Evolutionary conservation across 2,113 vertebrate species (phyloP).

Genomic region (Lipophrys pholis): DNA sequence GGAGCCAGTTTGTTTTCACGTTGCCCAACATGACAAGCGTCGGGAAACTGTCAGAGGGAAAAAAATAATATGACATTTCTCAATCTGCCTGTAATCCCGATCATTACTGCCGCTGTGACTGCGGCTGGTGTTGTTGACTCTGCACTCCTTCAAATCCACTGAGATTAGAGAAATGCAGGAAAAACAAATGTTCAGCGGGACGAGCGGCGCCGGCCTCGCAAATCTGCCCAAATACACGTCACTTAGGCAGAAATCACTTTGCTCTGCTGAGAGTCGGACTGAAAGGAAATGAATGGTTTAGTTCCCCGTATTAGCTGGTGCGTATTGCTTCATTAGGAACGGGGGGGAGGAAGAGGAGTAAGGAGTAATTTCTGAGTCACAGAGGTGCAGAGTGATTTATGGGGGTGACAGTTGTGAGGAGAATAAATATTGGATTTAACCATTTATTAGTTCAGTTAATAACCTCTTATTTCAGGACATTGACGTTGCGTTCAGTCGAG

Average conservation of each 20-base stretch:
- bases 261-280: background rate
- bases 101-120: background rate
- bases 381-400: too few species aligned
- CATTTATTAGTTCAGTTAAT: background rate
- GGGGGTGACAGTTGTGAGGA: too few species aligned
- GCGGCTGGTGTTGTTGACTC: background rate
- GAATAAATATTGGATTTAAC: background rate
- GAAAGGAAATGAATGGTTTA: slow-evolving; percentile 19
- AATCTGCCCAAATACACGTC: slow-evolving; percentile 4
- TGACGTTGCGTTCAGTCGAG: background rate
- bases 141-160: background rate
- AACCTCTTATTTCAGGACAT: background rate
- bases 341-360: slow-evolving; percentile 10
- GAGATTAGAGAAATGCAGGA: slow-evolving; percentile 6
- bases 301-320: background rate
- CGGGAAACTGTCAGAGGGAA: too few species aligned
- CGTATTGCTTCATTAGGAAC: background rate
- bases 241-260: background rate
- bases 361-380: background rate
- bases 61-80: background rate
- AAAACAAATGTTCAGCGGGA: slow-evolving; percentile 9
- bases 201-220: background rate
- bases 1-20: too few species aligned
- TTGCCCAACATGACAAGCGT: too few species aligned
- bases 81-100: background rate